Evolutionary conservation across 2,888 invertebrate genomes (phyloP).

Genomic region (Phaedon cochleariae): DNA sequence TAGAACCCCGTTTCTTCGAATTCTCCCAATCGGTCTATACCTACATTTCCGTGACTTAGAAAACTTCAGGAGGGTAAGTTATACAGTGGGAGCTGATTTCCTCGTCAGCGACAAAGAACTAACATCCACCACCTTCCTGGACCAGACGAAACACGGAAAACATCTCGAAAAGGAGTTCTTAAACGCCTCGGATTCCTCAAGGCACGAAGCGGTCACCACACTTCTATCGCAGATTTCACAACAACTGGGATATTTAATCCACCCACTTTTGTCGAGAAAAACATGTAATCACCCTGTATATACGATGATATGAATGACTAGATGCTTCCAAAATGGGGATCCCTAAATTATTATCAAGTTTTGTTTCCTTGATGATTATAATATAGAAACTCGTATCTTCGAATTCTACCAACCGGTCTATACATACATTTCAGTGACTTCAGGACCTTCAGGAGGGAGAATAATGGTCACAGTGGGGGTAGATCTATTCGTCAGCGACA

Average conservation of each 20-base stretch:
- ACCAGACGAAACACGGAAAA: conserved; percentile 43
- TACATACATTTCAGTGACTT: conserved; percentile 36
- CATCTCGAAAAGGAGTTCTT: conserved; percentile 38
- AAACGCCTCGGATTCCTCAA: conserved; percentile 39
- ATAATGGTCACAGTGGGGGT: conserved; percentile 56
- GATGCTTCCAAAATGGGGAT: too few relatives aligned
- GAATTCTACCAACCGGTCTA: too few relatives aligned
- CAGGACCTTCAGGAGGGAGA: conserved; percentile 49
- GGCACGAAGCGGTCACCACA: conserved; percentile 48
- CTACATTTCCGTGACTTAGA: conserved; percentile 36
- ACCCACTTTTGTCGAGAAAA: too few relatives aligned
- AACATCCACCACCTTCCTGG: conserved; percentile 41
- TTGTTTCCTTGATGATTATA: too few relatives aligned
- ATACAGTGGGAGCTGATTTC: conserved; percentile 55
- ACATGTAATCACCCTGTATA: too few relatives aligned
- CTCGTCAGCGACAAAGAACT: conserved; percentile 12
- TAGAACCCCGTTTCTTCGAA: too few relatives aligned
- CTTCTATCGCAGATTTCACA: conserved; percentile 41
- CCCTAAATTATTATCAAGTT: too few relatives aligned
- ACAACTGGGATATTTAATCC: not conserved
- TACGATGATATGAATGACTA: too few relatives aligned
- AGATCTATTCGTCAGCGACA: conserved; percentile 26
- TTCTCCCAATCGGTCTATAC: too few relatives aligned
- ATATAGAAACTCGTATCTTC: too few relatives aligned
- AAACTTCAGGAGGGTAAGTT: conserved; percentile 50